A percentile compares a stretch with the other conserved stretches of the same genome.
Evolutionary conservation across 2,113 vertebrate species (phyloP).

Genomic region (Colinus virginianus): DNA sequence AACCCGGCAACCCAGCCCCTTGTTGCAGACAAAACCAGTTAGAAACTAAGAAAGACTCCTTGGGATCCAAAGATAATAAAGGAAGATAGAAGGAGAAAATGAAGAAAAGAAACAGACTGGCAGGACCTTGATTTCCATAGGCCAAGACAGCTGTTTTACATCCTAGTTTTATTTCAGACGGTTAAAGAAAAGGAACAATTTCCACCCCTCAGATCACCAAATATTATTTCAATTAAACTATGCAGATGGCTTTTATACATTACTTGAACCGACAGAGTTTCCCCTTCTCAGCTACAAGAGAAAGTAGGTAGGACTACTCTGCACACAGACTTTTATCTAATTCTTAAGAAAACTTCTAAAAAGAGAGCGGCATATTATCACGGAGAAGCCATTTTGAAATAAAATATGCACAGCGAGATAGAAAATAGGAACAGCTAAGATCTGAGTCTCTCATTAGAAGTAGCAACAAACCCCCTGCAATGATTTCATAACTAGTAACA

Average conservation of each 20-base stretch:
- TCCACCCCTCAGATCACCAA: conserved; percentile 75
- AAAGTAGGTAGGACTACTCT: conserved; percentile 28
- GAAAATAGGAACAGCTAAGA: neutral
- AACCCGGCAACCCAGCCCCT: conserved; percentile 75
- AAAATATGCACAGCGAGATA: neutral
- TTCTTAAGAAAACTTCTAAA: conserved; percentile 4
- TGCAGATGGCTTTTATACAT: conserved; percentile 65
- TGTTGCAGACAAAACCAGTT: conserved; percentile 77
- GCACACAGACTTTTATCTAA: conserved; percentile 28
- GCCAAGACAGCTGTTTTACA: conserved; percentile 79
- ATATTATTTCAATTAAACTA: conserved; percentile 76
- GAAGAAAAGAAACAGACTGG: conserved; percentile 83
- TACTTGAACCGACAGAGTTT: conserved; percentile 49
- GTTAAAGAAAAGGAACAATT: conserved; percentile 73
- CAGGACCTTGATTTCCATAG: conserved; percentile 74
- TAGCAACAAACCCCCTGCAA: conserved; percentile 38
- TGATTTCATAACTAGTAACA: conserved; percentile 23
- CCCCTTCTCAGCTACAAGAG: neutral
- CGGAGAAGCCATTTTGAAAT: neutral
- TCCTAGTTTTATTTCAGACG: conserved; percentile 76
- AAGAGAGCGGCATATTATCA: neutral
- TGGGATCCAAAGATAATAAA: conserved; percentile 86
- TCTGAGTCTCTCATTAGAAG: conserved; percentile 41
- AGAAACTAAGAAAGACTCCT: conserved; percentile 85
- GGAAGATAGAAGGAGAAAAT: conserved; percentile 77